Conservation (phyloP, 2,888 invertebrate genomes). For the Strigamia maritima region DNA sequence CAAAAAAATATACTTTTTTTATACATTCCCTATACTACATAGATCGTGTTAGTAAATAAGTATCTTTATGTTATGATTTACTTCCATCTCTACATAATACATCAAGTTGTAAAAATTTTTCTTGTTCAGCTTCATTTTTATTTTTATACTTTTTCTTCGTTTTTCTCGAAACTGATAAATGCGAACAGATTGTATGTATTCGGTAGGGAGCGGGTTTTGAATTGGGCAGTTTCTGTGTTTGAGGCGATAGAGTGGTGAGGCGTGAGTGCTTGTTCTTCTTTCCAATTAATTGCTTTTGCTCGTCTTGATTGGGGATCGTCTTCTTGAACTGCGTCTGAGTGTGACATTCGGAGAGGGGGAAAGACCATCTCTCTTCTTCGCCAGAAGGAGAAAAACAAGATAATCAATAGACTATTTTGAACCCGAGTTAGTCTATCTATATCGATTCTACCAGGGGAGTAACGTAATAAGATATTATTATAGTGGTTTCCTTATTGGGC, state of each 20-base stretch:
- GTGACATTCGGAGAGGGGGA: neutral
- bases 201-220: neutral
- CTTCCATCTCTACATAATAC: neutral
- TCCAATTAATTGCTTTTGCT: slow-evolving; percentile 35
- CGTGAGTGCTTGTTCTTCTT: neutral
- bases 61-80: neutral
- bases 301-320: slow-evolving; percentile 35
- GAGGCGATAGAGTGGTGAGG: neutral
- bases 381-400: slow-evolving; percentile 37
- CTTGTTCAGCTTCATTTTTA: neutral
- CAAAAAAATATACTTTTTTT: neutral
- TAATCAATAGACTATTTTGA: slow-evolving; percentile 37
- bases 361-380: neutral
- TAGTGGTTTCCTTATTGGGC: neutral
- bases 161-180: neutral
- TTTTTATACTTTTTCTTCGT: no score
- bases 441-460: neutral
- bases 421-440: slow-evolving; percentile 12
- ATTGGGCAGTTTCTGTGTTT: neutral
- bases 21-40: neutral
- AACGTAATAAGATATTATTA: neutral
- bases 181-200: neutral
- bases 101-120: neutral
- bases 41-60: neutral
- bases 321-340: slow-evolving; percentile 23